Conservation (phyloP, 2,888 invertebrate species). For the Anoplius nigerrimus region DNA sequence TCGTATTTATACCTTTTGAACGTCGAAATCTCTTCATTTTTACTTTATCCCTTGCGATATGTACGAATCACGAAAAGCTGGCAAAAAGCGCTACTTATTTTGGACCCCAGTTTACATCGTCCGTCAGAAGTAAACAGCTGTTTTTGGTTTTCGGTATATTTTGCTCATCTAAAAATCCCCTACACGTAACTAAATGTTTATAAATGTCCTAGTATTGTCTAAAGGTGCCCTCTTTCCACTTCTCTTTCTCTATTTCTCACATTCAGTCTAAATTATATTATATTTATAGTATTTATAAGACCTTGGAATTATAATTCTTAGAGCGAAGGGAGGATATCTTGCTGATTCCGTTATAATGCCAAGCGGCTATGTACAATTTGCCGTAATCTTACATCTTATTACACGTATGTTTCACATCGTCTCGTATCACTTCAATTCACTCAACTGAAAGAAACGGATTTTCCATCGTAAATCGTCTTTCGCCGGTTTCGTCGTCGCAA, state of each 20-base stretch:
- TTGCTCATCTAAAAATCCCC: conserved; percentile 36
- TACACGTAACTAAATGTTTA: conserved; percentile 47
- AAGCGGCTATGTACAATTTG: conserved; percentile 54
- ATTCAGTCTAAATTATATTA: conserved; percentile 64
- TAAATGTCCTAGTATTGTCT: conserved; percentile 68
- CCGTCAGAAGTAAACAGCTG: conserved; percentile 45
- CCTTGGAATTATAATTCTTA: conserved; percentile 47
- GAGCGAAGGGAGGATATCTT: conserved; percentile 38
- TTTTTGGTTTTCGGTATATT: conserved; percentile 26
- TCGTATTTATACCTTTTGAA: conserved; percentile 31
- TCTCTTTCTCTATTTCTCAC: conserved; percentile 49
- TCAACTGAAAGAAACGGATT: neutral
- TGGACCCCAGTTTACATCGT: conserved; percentile 64
- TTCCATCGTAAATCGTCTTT: conserved; percentile 7
- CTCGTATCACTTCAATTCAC: conserved; percentile 10
- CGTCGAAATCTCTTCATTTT: conserved; percentile 17
- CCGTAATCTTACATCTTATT: conserved; percentile 15
- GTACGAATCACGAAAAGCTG: conserved; percentile 67
- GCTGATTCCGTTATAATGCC: conserved; percentile 31
- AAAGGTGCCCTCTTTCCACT: conserved; percentile 55
- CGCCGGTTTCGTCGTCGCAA: neutral
- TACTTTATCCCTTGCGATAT: conserved; percentile 59
- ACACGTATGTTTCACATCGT: conserved; percentile 10
- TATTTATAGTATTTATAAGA: conserved; percentile 56
- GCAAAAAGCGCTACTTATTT: conserved; percentile 59